A percentile compares a stretch with the other conserved stretches of the same genome.
These are phyloP conservation scores for Thamnophis elegans DNA, from an alignment of 2,797 vertebrate species.

Conservation along the genomic window DNA sequence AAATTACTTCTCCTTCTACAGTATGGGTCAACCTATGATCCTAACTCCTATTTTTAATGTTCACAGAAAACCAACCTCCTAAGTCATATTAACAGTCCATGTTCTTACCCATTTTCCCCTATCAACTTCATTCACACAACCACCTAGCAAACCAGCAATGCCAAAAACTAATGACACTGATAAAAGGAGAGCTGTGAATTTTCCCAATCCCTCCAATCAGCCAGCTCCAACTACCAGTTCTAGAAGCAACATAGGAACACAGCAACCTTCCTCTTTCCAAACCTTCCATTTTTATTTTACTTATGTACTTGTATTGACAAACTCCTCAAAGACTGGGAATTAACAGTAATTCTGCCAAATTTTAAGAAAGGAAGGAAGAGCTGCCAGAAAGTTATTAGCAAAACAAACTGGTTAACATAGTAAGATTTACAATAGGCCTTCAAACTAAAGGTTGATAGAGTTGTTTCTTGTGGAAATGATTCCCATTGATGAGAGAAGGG, in stretches of 20 bases:
- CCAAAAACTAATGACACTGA: not conserved
- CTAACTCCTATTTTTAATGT: not conserved
- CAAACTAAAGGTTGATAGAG: not conserved
- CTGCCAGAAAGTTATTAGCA: not conserved
- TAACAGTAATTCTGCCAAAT: not conserved
- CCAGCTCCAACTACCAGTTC: not conserved
- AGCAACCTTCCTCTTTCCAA: not conserved
- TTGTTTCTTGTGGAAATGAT: not conserved
- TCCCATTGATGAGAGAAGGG: not conserved
- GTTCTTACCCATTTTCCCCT: not conserved
- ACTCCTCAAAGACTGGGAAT: not conserved
- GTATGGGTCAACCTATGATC: not conserved
- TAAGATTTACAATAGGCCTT: not conserved
- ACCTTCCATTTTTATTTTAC: not conserved
- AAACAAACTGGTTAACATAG: not conserved
- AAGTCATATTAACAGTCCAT: not conserved
- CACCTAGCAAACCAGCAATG: not conserved
- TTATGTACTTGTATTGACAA: not conserved
- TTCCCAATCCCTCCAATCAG: not conserved
- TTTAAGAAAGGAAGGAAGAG: not conserved
- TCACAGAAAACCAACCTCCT: not conserved
- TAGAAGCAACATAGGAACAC: not conserved
- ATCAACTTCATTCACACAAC: not conserved
- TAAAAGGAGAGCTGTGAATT: not conserved
- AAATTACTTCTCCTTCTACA: not conserved